Base-by-base conservation (phyloP, 1,140 invertebrate species). In the Drosophila mauritiana region DNA sequence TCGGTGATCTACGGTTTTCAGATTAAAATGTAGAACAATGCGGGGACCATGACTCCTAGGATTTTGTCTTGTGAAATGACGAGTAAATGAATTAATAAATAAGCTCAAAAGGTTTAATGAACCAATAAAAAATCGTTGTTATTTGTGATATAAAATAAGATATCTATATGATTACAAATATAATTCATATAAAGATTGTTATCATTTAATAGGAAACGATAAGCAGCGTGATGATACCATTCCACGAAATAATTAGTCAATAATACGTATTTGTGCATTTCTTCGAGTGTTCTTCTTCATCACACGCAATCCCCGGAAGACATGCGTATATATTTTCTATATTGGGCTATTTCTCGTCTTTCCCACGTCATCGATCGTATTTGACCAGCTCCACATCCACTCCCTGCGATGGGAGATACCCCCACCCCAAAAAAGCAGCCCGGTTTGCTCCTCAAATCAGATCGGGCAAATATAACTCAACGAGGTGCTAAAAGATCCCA, bases 401-500 rank as follows among this genome's bases (percentile, higher is more conserved):
- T 15, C 43, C 42, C 12, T 34, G 13, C 12, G 11, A 13, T 27
- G 20, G 54, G 27, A 57, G 40, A 7, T 4, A 10, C n/a, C 25
- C n/a, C 36, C 15, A 17, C 17, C 17, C 17, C 17, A 17, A 17
- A 0, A 17, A 13, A 46, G 37, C 31, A 39, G 36, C 20, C 42
- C 52, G 57, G 73, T 57, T 63, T 65, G 20, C 49, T 22, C 42
- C 42, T 46, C 61, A 68, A 85, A 82, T 88, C 78, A 82, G 83
- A 84, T 57, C 75, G 54, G 36, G 54, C 83, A 88, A 85, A 85
- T 75, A 85, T 11, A 2, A 70, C 73, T 70, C 58, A 69, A 72
- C 64, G 51, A 86, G 83, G 82, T 86, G 82, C 83, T 86, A 86
- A 86, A 82, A 88, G 55, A 68, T 88, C 63, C 63, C 73, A 54